These are phyloP conservation scores for Platyrinchus mystaceus DNA, from an alignment of 2,797 vertebrate genomes.

Conservation along the genomic window DNA sequence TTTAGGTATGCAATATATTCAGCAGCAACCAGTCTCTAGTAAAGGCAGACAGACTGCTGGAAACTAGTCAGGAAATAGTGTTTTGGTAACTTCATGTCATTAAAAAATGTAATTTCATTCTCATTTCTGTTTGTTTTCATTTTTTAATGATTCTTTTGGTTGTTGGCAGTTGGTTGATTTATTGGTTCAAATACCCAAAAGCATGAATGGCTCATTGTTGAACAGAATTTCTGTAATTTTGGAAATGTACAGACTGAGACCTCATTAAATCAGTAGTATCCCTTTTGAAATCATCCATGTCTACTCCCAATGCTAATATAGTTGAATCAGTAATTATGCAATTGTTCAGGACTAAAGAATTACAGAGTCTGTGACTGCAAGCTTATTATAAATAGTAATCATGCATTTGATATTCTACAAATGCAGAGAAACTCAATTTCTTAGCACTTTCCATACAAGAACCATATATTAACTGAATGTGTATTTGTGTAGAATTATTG, in stretches of 20 bases:
- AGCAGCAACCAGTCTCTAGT: not conserved
- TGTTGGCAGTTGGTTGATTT: not conserved
- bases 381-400: slow-evolving; percentile 24
- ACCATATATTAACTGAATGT: slow-evolving; percentile 24
- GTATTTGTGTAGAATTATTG: slow-evolving; percentile 14
- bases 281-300: slow-evolving; percentile 30
- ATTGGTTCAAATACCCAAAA: slow-evolving; percentile 12
- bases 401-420: slow-evolving; percentile 15
- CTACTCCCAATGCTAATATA: slow-evolving; percentile 9
- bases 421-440: slow-evolving; percentile 1
- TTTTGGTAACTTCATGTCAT: not conserved
- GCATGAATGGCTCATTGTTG: not conserved
- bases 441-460: not conserved
- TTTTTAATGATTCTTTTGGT: not conserved
- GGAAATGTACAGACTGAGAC: not conserved
- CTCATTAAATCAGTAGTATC: slow-evolving; percentile 34
- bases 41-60: not conserved
- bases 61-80: not conserved
- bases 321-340: slow-evolving; percentile 23
- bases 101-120: not conserved
- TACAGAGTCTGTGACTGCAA: slow-evolving; percentile 20
- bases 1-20: not conserved
- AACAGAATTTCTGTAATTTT: slow-evolving; percentile 13
- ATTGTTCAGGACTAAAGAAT: slow-evolving; percentile 5
- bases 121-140: not conserved